phyloP scores from a whole-genome alignment of 2,797 vertebrate genomes.

The Discoglossus pictus region DNA sequence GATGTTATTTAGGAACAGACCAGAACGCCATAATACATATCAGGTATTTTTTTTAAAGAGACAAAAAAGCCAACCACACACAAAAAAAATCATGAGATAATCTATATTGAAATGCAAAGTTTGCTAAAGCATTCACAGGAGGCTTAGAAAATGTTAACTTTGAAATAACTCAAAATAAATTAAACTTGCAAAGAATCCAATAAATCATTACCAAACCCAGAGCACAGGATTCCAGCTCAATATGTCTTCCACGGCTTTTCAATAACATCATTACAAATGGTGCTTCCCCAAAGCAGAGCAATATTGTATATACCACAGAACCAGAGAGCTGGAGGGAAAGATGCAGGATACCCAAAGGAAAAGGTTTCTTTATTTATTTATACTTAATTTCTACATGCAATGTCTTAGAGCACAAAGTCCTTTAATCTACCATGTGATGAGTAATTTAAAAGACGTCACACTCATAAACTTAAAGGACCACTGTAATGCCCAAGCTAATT shows the following conservation, averaged over 20 bases:
- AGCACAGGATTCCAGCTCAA: conserved; percentile 32
- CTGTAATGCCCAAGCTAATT: conserved; percentile 1
- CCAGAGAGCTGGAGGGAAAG: conserved; percentile 24
- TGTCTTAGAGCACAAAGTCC: conserved; percentile 7
- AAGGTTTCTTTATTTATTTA: conserved; percentile 41
- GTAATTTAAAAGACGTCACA: conserved; percentile 32
- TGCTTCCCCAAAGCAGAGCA: conserved; percentile 31
- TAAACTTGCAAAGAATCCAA: conserved; percentile 46
- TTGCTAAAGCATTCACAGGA: conserved; percentile 15
- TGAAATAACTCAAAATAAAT: conserved; percentile 40
- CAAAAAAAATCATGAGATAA: too few species aligned
- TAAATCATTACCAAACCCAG: conserved; percentile 46
- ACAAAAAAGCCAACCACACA: too few species aligned
- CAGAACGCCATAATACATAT: too few species aligned
- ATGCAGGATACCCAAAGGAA: conserved; percentile 23
- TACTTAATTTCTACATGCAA: conserved; percentile 30
- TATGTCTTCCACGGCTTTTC: conserved; percentile 29
- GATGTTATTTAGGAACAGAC: too few species aligned
- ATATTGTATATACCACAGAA: conserved; percentile 16
- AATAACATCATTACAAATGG: conserved; percentile 49
- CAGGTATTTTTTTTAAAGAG: conserved; percentile 10
- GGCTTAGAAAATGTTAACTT: conserved; percentile 44
- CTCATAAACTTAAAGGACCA: too few species aligned
- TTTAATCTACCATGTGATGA: conserved; percentile 36
- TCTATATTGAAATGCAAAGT: conserved; percentile 12